phyloP scores from a whole-genome alignment of 1,140 invertebrate species.

The Ylistrum balloti region DNA sequence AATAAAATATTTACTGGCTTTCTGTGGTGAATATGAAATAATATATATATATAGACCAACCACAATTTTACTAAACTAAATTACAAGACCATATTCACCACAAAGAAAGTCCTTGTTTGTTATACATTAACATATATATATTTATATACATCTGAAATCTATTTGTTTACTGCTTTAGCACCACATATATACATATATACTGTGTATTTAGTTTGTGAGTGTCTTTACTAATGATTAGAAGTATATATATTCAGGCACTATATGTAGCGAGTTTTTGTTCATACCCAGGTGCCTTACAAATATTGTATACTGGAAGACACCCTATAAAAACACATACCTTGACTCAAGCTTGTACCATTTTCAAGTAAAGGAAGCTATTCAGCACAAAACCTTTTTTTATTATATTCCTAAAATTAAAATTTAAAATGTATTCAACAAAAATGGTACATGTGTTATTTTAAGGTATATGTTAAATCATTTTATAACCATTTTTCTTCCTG shows the following conservation, averaged over 20 bases:
- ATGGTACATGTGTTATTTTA: not conserved
- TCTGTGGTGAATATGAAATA: not conserved
- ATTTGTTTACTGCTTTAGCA: slow-evolving; percentile 21
- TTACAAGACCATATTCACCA: not conserved
- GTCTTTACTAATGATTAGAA: not conserved
- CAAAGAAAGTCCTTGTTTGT: not conserved
- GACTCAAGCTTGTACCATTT: not conserved
- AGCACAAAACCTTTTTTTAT: too few relatives aligned
- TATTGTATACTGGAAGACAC: not conserved
- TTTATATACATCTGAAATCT: not conserved
- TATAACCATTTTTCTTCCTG: slow-evolving; percentile 35
- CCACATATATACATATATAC: slow-evolving; percentile 10
- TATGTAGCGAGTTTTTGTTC: slow-evolving; percentile 26
- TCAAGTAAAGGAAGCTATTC: not conserved
- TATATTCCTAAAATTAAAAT: not conserved
- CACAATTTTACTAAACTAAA: not conserved
- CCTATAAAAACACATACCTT: slow-evolving; percentile 29
- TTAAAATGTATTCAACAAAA: not conserved
- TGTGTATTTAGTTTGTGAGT: slow-evolving; percentile 1
- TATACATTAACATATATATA: not conserved
- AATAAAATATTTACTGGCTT: slow-evolving; percentile 8
- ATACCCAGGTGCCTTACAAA: not conserved
- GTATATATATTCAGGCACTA: not conserved
- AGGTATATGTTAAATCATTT: slow-evolving; percentile 12
- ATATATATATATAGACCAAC: not conserved